Percentiles rank a stretch among this genome's conserved stretches.
phyloP scores from a whole-genome alignment of 2,888 invertebrate genomes.

The Eucera pruinosa region DNA sequence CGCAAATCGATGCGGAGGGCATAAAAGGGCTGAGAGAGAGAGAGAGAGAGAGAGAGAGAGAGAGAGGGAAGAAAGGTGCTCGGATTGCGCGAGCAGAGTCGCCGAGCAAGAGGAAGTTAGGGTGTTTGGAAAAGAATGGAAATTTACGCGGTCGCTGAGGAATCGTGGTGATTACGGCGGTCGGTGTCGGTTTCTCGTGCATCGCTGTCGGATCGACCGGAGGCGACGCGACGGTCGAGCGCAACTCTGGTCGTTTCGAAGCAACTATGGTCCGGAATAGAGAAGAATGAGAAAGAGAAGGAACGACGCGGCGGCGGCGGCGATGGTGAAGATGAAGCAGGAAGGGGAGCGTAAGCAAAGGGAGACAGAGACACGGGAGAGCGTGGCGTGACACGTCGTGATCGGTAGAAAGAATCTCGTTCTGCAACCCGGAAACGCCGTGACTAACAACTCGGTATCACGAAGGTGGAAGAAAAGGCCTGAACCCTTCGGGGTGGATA shows the following conservation, averaged over 20 bases:
- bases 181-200: constrained; percentile 32
- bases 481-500: constrained; percentile 69
- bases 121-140: background rate
- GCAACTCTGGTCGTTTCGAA: constrained; percentile 46
- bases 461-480: constrained; percentile 75
- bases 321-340: background rate
- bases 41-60: too few relatives aligned
- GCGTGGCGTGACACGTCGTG: constrained; percentile 76
- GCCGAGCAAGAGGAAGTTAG: too few relatives aligned
- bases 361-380: constrained; percentile 62
- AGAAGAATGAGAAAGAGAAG: constrained; percentile 11
- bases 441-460: constrained; percentile 78
- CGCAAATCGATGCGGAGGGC: too few relatives aligned
- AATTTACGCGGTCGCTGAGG: constrained; percentile 1
- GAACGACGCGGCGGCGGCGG: too few relatives aligned
- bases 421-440: constrained; percentile 76
- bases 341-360: background rate
- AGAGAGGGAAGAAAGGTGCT: too few relatives aligned
- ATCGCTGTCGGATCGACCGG: constrained; percentile 49
- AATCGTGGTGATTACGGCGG: constrained; percentile 1
- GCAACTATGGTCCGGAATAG: constrained; percentile 30
- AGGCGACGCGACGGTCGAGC: constrained; percentile 58
- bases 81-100: background rate
- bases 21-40: too few relatives aligned
- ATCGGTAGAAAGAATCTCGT: constrained; percentile 78